Percentiles rank a stretch among this genome's conserved stretches.
Evolutionary conservation across 2,797 vertebrate genomes (phyloP).

Genomic region (Pseudotriccus pelzelni): DNA sequence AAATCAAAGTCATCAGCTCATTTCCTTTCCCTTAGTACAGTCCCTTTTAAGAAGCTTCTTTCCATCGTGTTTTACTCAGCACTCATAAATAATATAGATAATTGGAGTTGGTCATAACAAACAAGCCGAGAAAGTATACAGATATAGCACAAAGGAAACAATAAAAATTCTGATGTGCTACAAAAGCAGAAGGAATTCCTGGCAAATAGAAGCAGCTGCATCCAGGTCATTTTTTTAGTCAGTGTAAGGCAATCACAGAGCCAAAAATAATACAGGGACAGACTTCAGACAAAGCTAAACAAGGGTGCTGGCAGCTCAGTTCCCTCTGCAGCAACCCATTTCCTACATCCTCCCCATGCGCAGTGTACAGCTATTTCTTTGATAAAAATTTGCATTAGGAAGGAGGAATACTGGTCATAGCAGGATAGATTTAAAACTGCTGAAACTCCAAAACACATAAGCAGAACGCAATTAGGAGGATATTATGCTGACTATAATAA

Average conservation of each 20-base stretch:
- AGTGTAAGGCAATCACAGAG: not conserved
- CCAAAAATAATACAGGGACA: slow-evolving; percentile 19
- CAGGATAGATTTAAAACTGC: slow-evolving; percentile 16
- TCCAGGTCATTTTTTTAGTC: not conserved
- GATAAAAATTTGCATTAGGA: not conserved
- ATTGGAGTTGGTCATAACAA: slow-evolving; percentile 16
- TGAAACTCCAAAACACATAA: slow-evolving; percentile 27
- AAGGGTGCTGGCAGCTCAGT: not conserved
- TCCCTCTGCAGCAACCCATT: not conserved
- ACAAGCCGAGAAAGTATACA: slow-evolving; percentile 3
- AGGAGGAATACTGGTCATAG: not conserved
- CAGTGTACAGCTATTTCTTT: not conserved
- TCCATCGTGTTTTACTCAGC: slow-evolving; percentile 7
- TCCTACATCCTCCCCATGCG: not conserved
- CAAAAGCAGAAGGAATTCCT: slow-evolving; percentile 33
- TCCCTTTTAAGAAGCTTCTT: slow-evolving; percentile 30
- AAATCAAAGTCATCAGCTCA: slow-evolving; percentile 51
- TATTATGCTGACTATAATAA: slow-evolving; percentile 1
- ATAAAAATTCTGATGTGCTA: not conserved
- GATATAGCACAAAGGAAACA: slow-evolving; percentile 20
- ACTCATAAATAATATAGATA: slow-evolving; percentile 51
- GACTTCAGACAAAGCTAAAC: not conserved
- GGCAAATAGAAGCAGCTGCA: not conserved
- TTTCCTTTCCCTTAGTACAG: slow-evolving; percentile 27
- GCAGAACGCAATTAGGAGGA: not conserved